Conservation (phyloP, 2,797 vertebrate species). For the Micrastur ruficollis region DNA sequence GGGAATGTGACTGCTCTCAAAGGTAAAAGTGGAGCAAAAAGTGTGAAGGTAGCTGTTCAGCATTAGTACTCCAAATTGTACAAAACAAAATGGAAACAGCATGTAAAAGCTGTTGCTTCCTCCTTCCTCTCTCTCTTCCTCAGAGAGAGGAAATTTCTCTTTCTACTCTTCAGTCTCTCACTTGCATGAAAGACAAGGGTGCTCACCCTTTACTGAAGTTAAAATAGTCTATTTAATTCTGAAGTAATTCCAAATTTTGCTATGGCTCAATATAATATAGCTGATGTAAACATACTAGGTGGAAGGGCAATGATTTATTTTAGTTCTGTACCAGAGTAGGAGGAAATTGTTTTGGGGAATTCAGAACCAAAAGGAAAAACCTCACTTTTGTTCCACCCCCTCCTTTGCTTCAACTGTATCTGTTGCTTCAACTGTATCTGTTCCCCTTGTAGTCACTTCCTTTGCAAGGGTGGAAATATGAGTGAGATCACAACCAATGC, state of each 20-base stretch:
- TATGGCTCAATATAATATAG: background rate
- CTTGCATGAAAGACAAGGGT: background rate
- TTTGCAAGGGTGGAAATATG: constrained; percentile 12
- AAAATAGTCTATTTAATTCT: background rate
- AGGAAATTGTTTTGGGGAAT: background rate
- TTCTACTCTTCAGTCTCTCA: background rate
- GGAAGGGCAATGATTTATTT: background rate
- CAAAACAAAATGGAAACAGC: background rate
- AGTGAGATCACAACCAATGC: constrained; percentile 22
- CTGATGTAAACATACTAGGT: background rate
- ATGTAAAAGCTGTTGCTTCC: background rate
- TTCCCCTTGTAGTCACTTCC: background rate
- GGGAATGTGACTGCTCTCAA: background rate
- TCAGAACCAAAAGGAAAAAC: background rate
- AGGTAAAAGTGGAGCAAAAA: background rate
- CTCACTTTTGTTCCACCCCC: background rate
- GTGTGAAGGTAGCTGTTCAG: background rate
- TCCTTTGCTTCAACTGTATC: background rate
- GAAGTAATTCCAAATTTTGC: background rate
- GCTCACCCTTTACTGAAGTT: background rate
- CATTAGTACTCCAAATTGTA: background rate
- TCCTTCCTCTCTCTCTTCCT: background rate
- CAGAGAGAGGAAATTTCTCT: background rate
- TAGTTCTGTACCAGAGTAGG: background rate
- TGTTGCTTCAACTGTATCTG: background rate